phyloP scores from a whole-genome alignment of 2,113 vertebrate species.

The Megaleporinus macrocephalus region DNA sequence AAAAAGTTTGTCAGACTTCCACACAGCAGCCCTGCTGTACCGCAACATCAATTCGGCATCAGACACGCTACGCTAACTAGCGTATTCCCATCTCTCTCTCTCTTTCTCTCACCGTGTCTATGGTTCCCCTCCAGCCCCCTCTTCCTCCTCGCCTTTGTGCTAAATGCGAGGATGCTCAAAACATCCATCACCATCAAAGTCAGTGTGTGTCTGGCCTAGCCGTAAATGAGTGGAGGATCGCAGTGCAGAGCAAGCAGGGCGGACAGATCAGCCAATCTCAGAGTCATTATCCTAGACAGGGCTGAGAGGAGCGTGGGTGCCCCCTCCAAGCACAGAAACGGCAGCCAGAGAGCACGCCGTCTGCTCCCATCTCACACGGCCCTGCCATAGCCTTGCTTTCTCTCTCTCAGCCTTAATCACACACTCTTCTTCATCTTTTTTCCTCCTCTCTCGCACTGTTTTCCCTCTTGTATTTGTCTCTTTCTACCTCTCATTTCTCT shows the following conservation, averaged over 20 bases:
- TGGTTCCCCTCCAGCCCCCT: constrained; percentile 1
- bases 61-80: constrained; percentile 20
- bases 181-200: constrained; percentile 48
- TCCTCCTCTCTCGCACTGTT: not conserved
- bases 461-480: not conserved
- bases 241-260: constrained; percentile 49
- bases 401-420: not conserved
- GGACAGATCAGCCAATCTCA: constrained; percentile 38
- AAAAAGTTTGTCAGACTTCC: constrained; percentile 38
- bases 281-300: constrained; percentile 39
- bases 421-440: not conserved
- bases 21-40: constrained; percentile 31
- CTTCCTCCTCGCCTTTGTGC: not conserved
- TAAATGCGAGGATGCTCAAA: constrained; percentile 36
- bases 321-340: not conserved
- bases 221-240: constrained; percentile 53
- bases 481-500: not conserved
- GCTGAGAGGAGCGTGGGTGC: constrained; percentile 27
- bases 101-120: constrained; percentile 31
- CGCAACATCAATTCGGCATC: constrained; percentile 36
- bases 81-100: constrained; percentile 6
- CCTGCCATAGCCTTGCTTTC: constrained; percentile 4
- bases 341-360: not conserved
- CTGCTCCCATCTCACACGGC: not conserved
- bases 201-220: constrained; percentile 17